These are phyloP conservation scores for Urocyon cinereoargenteus DNA, from an alignment of 2,797 vertebrate species.

Conservation along the genomic window DNA sequence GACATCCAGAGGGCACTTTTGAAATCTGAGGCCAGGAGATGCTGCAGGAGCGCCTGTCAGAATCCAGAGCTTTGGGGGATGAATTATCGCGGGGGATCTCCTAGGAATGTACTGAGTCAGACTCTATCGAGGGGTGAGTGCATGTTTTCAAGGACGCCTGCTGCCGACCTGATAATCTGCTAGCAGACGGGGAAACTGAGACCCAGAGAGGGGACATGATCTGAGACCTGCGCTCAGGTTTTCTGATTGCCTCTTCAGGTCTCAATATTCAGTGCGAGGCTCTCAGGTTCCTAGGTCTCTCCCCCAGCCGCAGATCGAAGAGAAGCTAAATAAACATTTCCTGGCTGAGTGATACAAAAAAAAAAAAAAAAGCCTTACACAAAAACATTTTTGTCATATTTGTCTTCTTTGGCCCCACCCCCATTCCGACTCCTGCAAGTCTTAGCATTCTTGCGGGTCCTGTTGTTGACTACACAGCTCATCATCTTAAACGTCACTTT, in stretches of 20 bases:
- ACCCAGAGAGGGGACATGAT: background rate
- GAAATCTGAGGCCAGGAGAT: background rate
- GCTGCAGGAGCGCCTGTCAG: rapidly evolving
- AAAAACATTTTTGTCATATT: conserved; percentile 76
- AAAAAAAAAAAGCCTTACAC: conserved; percentile 3
- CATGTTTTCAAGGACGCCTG: background rate
- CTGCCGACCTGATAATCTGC: background rate
- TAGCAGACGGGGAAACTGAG: conserved; percentile 12
- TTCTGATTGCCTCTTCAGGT: background rate
- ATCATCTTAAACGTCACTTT: conserved; percentile 52
- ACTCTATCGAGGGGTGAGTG: background rate
- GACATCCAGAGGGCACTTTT: background rate
- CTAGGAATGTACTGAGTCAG: background rate
- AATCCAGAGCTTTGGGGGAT: background rate
- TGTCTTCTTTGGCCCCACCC: background rate
- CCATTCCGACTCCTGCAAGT: background rate
- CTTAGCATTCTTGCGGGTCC: conserved; percentile 54
- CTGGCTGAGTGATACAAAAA: conserved; percentile 9
- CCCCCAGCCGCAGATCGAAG: background rate
- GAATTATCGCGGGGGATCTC: background rate
- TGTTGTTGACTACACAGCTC: background rate
- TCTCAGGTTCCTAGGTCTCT: background rate
- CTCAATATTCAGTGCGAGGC: background rate
- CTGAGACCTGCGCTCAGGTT: background rate
- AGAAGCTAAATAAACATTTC: conserved; percentile 70